These are phyloP conservation scores for Paramisgurnus dabryanus DNA, from an alignment of 2,113 vertebrate species.

Conservation along the genomic window DNA sequence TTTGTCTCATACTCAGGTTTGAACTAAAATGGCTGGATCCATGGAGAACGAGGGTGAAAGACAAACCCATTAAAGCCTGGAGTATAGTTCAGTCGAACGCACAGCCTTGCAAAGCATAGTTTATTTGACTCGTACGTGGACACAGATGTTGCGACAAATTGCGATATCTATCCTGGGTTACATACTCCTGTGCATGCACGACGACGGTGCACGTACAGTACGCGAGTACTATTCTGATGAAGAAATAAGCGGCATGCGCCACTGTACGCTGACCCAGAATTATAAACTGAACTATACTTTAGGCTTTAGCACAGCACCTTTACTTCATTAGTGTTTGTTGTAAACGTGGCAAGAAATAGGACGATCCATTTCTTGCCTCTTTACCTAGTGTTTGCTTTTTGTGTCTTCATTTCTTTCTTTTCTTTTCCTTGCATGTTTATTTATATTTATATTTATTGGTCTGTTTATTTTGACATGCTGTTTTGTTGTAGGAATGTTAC, in stretches of 20 bases:
- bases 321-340: neutral
- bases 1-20: conserved; percentile 35
- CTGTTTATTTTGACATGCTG: neutral
- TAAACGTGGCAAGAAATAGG: neutral
- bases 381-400: neutral
- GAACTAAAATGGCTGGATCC: conserved; percentile 43
- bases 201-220: too few species aligned
- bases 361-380: neutral
- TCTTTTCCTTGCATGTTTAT: conserved; percentile 39
- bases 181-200: too few species aligned
- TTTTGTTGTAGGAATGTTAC: conserved; percentile 23
- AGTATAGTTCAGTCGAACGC: too few species aligned
- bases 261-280: too few species aligned
- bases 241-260: too few species aligned
- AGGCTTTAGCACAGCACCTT: conserved; percentile 17
- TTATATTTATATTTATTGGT: conserved; percentile 54
- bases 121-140: too few species aligned
- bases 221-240: too few species aligned
- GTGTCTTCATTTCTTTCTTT: neutral
- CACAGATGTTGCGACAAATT: too few species aligned
- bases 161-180: too few species aligned
- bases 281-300: too few species aligned
- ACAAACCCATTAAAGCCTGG: neutral
- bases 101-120: too few species aligned
- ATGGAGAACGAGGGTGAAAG: conserved; percentile 25